phyloP scores from a whole-genome alignment of 2,797 vertebrate genomes.

The Tapera naevia region DNA sequence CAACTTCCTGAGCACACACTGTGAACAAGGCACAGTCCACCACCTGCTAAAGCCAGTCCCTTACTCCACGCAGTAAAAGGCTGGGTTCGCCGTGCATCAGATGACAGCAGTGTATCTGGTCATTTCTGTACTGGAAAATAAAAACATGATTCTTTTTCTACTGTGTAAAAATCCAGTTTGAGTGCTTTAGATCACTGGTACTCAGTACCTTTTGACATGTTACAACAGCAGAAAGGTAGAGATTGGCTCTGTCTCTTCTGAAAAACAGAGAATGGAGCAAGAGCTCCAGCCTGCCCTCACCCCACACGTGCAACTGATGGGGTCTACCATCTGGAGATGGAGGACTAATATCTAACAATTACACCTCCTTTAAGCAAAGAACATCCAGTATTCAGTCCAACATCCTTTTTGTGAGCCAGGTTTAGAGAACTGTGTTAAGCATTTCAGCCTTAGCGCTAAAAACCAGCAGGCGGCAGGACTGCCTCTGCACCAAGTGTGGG shows the following conservation, averaged over 20 bases:
- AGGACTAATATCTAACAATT: neutral
- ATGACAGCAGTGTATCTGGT: neutral
- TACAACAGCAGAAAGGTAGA: neutral
- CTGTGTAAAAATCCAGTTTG: neutral
- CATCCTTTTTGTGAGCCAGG: neutral
- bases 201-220: neutral
- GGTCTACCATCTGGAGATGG: neutral
- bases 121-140: neutral
- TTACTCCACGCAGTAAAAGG: neutral
- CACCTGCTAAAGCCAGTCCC: neutral
- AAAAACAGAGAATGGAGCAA: neutral
- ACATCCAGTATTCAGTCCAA: neutral
- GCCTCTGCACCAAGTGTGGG: rapidly evolving
- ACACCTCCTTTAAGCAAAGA: neutral
- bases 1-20: too few species aligned
- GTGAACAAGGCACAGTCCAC: neutral
- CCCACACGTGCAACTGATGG: neutral
- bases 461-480: neutral
- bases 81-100: neutral
- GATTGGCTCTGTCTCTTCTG: neutral
- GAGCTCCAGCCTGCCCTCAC: neutral
- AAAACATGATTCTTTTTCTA: neutral
- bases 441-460: neutral
- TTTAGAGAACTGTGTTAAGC: neutral
- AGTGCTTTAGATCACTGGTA: neutral